Percentiles rank a stretch among this genome's conserved stretches.
phyloP scores from a whole-genome alignment of 2,888 invertebrate genomes.

The Bhutanitis thaidina region DNA sequence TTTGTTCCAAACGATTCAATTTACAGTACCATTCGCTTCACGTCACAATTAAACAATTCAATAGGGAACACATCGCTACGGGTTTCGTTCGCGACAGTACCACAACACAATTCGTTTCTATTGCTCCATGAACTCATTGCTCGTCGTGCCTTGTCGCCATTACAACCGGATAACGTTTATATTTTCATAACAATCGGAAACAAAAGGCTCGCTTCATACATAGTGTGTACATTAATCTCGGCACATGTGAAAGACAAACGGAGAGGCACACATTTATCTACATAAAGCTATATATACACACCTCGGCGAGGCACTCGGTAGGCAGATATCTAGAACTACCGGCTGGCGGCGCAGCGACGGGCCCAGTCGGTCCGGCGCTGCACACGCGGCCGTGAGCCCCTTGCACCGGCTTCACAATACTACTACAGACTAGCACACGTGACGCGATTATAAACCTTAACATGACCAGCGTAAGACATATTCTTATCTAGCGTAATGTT shows the following conservation, averaged over 20 bases:
- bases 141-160: neutral
- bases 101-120: neutral
- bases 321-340: constrained; percentile 22
- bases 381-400: no score
- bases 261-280: constrained; percentile 64
- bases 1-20: neutral
- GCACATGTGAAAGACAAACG: constrained; percentile 30
- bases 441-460: no score
- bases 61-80: neutral
- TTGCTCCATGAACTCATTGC: neutral
- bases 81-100: neutral
- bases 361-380: no score
- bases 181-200: neutral
- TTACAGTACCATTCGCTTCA: neutral
- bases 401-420: no score
- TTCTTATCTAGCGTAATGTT: no score
- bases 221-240: neutral
- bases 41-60: neutral
- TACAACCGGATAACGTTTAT: neutral
- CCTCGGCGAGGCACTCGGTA: constrained; percentile 66
- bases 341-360: neutral
- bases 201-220: neutral
- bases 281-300: constrained; percentile 66
- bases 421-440: no score
- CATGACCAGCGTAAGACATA: no score